phyloP scores from a whole-genome alignment of 2,797 vertebrate genomes.

The Pteropus rufus region DNA sequence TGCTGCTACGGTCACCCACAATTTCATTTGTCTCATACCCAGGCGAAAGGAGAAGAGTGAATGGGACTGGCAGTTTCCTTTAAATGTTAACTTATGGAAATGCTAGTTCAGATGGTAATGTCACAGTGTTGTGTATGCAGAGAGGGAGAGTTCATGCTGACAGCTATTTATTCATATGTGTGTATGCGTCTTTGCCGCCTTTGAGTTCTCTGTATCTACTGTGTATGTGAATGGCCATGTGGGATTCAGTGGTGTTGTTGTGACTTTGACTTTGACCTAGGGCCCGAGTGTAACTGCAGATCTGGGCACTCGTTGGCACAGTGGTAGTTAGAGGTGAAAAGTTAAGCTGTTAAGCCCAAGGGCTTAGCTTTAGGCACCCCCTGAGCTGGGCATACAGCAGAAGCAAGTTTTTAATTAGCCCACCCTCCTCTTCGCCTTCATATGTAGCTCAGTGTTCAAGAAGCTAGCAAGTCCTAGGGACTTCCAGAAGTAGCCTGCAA shows the following conservation, averaged over 20 bases:
- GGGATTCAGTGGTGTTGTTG: conserved; percentile 88
- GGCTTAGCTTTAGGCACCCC: conserved; percentile 19
- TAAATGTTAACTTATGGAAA: conserved; percentile 78
- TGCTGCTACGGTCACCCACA: conserved; percentile 78
- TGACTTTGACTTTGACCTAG: conserved; percentile 88
- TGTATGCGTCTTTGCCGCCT: conserved; percentile 82
- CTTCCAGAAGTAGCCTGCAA: conserved; percentile 8
- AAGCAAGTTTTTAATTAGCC: conserved; percentile 32
- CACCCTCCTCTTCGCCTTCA: conserved; percentile 21
- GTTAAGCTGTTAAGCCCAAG: conserved; percentile 44
- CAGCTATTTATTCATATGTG: conserved; percentile 82
- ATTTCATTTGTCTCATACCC: conserved; percentile 75
- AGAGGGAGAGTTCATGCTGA: conserved; percentile 77
- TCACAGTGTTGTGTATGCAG: conserved; percentile 82
- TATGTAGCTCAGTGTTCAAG: conserved; percentile 17
- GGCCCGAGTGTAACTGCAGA: conserved; percentile 82
- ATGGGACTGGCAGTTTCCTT: conserved; percentile 75
- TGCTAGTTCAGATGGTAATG: conserved; percentile 76
- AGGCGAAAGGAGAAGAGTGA: conserved; percentile 76
- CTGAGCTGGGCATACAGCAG: neutral
- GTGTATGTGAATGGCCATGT: conserved; percentile 87
- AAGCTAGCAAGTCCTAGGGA: neutral
- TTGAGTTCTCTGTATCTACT: conserved; percentile 85
- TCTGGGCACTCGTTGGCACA: conserved; percentile 83
- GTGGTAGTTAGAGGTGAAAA: conserved; percentile 72